Conservation (phyloP, 2,797 vertebrate genomes). For the Clarias fuscus region DNA sequence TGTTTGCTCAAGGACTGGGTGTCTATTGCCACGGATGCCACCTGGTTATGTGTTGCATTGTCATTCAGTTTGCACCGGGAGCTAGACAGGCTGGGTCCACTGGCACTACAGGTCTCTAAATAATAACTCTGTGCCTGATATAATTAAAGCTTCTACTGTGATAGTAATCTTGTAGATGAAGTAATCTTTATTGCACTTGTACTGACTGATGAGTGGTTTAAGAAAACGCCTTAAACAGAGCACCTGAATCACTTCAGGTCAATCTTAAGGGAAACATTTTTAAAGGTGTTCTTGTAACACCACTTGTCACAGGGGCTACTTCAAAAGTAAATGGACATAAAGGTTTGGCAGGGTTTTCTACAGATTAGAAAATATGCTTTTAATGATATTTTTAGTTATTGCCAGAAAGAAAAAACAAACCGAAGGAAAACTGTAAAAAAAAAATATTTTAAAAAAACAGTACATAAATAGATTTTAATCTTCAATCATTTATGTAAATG, state of each 20-base stretch:
- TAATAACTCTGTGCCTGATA: background rate
- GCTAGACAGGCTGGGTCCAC: slow-evolving; percentile 27
- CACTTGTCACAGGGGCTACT: background rate
- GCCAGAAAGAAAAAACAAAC: background rate
- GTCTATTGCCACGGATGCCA: slow-evolving; percentile 63
- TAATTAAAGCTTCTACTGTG: background rate
- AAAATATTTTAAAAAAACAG: background rate
- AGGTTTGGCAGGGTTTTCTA: background rate
- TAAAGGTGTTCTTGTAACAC: background rate
- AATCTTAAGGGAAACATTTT: background rate
- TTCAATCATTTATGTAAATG: background rate
- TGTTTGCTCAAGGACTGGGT: slow-evolving; percentile 31
- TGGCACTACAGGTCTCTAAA: background rate
- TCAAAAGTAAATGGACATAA: background rate
- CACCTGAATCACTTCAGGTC: background rate
- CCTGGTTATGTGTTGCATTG: slow-evolving; percentile 71
- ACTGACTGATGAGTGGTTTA: background rate
- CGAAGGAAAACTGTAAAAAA: background rate
- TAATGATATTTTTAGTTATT: background rate
- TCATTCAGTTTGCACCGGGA: slow-evolving; percentile 59
- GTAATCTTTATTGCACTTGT: background rate
- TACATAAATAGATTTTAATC: background rate
- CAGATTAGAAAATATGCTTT: background rate
- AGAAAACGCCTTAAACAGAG: background rate
- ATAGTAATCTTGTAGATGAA: background rate